A percentile compares a stretch with the other conserved stretches of the same genome.
phyloP scores from a whole-genome alignment of 1,140 invertebrate genomes.

The Harpegnathos saltator region DNA sequence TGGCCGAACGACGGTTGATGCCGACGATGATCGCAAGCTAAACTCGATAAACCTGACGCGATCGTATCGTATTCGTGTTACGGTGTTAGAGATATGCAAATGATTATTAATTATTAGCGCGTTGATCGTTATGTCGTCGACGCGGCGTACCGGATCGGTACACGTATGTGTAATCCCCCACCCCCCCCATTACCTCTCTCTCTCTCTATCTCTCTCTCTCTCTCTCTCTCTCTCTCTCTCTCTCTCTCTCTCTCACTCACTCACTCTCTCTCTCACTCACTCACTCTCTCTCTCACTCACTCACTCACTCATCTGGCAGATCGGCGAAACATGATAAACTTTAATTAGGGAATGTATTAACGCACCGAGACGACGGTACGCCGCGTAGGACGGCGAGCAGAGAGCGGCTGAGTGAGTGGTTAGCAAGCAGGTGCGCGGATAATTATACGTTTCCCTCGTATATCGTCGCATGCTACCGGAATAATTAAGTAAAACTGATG shows the following conservation, averaged over 20 bases:
- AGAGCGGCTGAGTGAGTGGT: conserved; percentile 70
- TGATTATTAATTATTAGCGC: conserved; percentile 74
- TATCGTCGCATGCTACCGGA: conserved; percentile 76
- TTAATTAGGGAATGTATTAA: conserved; percentile 76
- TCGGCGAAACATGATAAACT: conserved; percentile 71
- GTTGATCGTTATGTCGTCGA: conserved; percentile 68
- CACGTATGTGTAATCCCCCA: conserved; percentile 37
- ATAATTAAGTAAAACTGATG: conserved; percentile 77
- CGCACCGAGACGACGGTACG: conserved; percentile 54
- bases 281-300: background rate
- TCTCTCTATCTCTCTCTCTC: conserved; percentile 11
- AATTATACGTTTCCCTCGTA: conserved; percentile 76
- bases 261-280: too few species aligned
- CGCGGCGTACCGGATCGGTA: conserved; percentile 52
- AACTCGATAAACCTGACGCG: conserved; percentile 61
- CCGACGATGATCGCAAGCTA: conserved; percentile 59
- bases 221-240: background rate
- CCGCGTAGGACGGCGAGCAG: conserved; percentile 47
- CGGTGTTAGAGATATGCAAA: conserved; percentile 68
- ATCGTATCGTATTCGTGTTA: conserved; percentile 65
- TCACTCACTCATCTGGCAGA: conserved; percentile 25
- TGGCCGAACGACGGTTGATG: conserved; percentile 18
- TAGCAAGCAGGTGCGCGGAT: conserved; percentile 77
- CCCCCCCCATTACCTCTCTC: background rate
- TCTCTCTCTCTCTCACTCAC: conserved; percentile 21